Base-by-base conservation (phyloP, 2,113 vertebrate genomes). In the Gorsachius goisagi region DNA sequence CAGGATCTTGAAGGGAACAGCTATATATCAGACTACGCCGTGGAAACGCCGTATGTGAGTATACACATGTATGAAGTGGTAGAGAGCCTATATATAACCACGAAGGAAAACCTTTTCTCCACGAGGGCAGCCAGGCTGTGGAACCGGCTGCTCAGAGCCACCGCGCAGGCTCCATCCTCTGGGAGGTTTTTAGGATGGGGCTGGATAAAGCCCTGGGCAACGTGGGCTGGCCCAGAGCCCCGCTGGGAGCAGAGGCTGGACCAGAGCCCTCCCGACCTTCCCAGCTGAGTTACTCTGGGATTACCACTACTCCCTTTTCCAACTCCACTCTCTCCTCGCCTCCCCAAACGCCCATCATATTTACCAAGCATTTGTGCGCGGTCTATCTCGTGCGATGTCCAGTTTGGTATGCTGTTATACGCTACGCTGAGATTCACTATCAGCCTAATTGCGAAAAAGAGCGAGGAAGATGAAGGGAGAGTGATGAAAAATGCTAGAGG, bases 11-110 rank as follows among this genome's bases (percentile, higher is more conserved):
- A 20, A 6, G 45, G 37, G 39, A 64, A 69, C 90, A 49, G 49
- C 66, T 33, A 0, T 10, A 1, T 0, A 28, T 15, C 52, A 47
- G 17, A 22, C 9, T 1, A 2, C 0, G 1, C 37, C 47, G 47
- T 0, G 71, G 69, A 28, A 78, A 23, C 0, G 6, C 77, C 21
- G 2, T 3, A 1, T 13, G 39, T 11, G 2, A 6, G 8, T 8
- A 18, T 21, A 28, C 1, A 2, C 28, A 9, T 0, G 9, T 7
- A 56, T 32, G 80, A n/a, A 80, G 79, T 37, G 18, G 1, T 0
- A 12, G 0, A 55, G 47, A 87, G n/a, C 26, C 28, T 10, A 21
- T 9, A 21, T 8, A 37, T 2, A n/a, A 41, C 16, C 47, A 23
- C 14, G 5, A 23, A 27, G 27, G 53, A 32, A 77, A 85, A 41